Percentiles rank a stretch among this genome's conserved stretches.
These are phyloP conservation scores for Drosophila bocki DNA, from an alignment of 1,140 invertebrate species.

Conservation along the genomic window DNA sequence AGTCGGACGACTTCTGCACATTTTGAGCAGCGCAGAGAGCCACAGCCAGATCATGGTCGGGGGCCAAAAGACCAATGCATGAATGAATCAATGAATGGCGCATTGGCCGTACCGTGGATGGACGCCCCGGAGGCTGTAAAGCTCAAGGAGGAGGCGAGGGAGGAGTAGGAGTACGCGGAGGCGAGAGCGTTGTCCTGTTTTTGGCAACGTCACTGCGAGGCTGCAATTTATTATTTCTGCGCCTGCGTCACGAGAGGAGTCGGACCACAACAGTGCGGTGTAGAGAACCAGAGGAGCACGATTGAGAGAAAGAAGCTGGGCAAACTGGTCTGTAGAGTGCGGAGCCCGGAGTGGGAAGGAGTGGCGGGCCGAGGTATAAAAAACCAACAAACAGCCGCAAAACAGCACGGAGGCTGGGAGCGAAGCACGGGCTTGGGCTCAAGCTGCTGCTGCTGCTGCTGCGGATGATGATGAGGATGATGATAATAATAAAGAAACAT, in stretches of 20 bases:
- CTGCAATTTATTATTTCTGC: conserved; percentile 75
- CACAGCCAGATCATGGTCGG: conserved; percentile 26
- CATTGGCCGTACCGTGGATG: conserved; percentile 9
- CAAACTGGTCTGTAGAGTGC: conserved; percentile 36
- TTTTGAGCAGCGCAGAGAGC: conserved; percentile 67
- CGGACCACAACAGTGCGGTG: conserved; percentile 1
- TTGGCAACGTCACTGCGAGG: conserved; percentile 75
- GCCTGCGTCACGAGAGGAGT: conserved; percentile 69
- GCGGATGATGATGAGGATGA: conserved; percentile 77
- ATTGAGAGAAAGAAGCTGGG: conserved; percentile 9
- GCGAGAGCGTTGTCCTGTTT: conserved; percentile 71
- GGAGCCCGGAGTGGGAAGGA: conserved; percentile 29
- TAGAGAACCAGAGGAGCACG: conserved; percentile 14
- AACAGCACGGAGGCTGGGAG: conserved; percentile 37
- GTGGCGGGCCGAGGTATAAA: conserved; percentile 46
- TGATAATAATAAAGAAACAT: conserved; percentile 84
- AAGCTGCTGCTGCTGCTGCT: conserved; percentile 49
- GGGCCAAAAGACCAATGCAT: conserved; percentile 50
- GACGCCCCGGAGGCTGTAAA: conserved; percentile 13
- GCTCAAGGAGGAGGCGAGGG: conserved; percentile 12
- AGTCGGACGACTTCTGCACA: conserved; percentile 81
- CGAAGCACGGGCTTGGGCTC: conserved; percentile 40
- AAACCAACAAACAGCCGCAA: conserved; percentile 37
- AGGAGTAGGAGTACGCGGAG: conserved; percentile 5
- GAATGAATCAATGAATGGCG: conserved; percentile 79